Base-by-base conservation (phyloP, 2,113 vertebrate species). In the Anarrhichthys ocellatus region DNA sequence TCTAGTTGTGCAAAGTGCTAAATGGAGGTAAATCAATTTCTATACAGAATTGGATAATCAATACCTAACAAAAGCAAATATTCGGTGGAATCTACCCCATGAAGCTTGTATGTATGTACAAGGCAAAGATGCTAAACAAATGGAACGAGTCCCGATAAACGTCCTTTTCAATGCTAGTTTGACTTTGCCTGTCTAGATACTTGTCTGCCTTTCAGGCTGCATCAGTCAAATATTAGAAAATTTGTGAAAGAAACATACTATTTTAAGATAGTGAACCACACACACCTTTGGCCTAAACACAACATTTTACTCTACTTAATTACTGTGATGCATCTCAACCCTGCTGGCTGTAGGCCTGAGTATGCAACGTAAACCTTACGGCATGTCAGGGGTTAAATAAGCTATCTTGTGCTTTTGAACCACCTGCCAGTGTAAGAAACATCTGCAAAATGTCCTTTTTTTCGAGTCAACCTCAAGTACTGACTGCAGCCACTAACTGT, bases 21-120 rank as follows among this genome's bases (percentile, higher is more conserved):
- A 44, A 61, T 65, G 11, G 11, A 13, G 13, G 32, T 65, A 48
- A 83, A 63, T 61, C 0, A 17, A 8, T 56, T 34, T 69, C 6
- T 36, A 77, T 34, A 18, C 10, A 59, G 1, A 69, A 76, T 4
- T 74, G 20, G n/a, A 64, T n/a, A 32, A 65, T 50, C 14, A 38
- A 14, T 72, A 24, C 38, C 18, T 14, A 36, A 54, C 40, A 64
- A 76, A 85, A 76, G 11, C 40, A 65, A 22, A 59, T 59, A 70
- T 34, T 48, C n/a, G 63, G 46, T 74, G 56, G n/a, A 67, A 61
- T 46, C 24, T 74, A 62, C 8, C 2, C 4, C 2, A 11, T 17
- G 32, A 9, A 38, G 13, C 32, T n/a, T 48, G 58, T 13, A n/a
- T 63, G 32, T 22, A 38, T 52, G 42, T 46, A 46, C 9, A 20